Evolutionary conservation across 2,888 invertebrate genomes (phyloP).

Genomic region (Lasiommata megera): DNA sequence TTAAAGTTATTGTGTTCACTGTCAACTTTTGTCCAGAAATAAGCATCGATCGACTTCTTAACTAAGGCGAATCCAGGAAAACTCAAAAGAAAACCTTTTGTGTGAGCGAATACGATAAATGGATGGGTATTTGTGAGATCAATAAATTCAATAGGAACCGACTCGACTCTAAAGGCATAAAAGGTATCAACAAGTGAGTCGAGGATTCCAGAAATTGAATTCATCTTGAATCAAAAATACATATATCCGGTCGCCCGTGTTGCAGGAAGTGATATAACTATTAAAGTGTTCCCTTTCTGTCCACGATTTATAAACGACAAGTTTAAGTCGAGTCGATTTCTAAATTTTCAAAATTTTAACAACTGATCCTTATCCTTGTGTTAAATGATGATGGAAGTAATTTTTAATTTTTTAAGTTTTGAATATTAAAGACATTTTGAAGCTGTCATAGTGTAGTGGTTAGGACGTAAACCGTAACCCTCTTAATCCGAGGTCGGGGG

Average conservation of each 20-base stretch:
- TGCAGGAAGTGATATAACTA: not conserved
- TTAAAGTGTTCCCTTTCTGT: too few species aligned
- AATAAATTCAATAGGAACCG: constrained; percentile 15
- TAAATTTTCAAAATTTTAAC: too few species aligned
- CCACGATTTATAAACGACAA: too few species aligned
- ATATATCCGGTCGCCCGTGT: not conserved
- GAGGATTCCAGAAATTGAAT: constrained; percentile 11
- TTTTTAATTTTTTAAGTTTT: too few species aligned
- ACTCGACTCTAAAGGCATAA: constrained; percentile 12
- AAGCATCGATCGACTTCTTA: not conserved
- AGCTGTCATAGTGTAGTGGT: too few species aligned
- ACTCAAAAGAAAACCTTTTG: constrained; percentile 2
- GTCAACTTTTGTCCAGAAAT: not conserved
- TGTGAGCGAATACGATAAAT: constrained; percentile 11
- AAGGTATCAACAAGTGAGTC: constrained; percentile 18
- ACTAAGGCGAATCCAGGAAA: not conserved
- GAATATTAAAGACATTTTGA: too few species aligned
- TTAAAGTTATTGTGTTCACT: not conserved
- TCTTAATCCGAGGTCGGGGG: too few species aligned
- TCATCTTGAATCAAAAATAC: constrained; percentile 12
- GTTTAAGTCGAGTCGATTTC: too few species aligned
- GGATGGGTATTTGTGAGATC: constrained; percentile 14
- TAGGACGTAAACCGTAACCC: too few species aligned
- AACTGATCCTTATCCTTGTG: too few species aligned
- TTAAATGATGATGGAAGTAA: too few species aligned